Percentiles rank a stretch among this genome's conserved stretches.
Evolutionary conservation across 2,888 invertebrate species (phyloP).

Genomic region (Acanthoscelides obtectus): DNA sequence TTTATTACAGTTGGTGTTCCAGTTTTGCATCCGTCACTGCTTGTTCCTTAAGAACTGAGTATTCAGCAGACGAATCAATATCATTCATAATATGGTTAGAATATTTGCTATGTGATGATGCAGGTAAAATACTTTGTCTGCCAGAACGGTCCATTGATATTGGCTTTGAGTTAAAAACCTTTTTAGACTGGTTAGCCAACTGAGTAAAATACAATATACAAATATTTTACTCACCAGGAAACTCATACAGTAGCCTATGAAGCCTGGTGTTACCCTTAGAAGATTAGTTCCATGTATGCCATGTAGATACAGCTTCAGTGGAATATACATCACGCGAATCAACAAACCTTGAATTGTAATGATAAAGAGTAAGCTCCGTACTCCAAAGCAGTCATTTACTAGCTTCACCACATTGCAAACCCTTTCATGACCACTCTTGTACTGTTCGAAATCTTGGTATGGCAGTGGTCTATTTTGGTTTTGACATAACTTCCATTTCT

Average conservation of each 20-base stretch:
- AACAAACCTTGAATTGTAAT: neutral
- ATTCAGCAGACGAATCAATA: no score
- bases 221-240: neutral
- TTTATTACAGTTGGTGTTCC: no score
- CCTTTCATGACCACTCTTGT: neutral
- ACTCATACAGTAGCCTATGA: neutral
- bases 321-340: neutral
- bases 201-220: no score
- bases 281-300: neutral
- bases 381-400: neutral
- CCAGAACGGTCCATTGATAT: no score
- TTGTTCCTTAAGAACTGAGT: no score
- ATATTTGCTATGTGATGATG: no score
- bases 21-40: no score
- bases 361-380: neutral
- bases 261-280: neutral
- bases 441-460: neutral
- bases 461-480: neutral
- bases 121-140: no score
- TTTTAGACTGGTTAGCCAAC: no score
- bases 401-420: neutral
- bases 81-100: no score
- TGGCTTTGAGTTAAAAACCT: no score
- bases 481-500: neutral
- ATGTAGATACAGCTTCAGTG: neutral